Conservation (phyloP, 2,888 invertebrate genomes). For the Harpalus rubripes region DNA sequence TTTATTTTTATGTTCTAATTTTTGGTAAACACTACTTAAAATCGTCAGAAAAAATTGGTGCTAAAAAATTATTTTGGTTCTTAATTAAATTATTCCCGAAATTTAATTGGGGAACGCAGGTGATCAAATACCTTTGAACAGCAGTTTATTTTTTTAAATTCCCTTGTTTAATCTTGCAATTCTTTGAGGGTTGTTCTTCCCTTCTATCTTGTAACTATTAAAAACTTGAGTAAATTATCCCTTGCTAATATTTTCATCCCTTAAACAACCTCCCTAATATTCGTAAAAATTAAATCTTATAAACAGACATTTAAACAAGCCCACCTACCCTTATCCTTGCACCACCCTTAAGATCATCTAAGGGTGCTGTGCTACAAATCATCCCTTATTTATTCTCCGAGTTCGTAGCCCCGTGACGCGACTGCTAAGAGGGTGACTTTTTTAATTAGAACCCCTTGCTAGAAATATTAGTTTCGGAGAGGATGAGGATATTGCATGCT, state of each 20-base stretch:
- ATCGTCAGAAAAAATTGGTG: too few relatives aligned
- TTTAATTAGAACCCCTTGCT: conserved; percentile 70
- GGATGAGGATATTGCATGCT: conserved; percentile 60
- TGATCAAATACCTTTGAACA: too few relatives aligned
- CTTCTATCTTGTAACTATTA: neutral
- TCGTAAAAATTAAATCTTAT: conserved; percentile 56
- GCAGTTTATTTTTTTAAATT: neutral
- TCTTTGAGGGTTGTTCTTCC: conserved; percentile 12
- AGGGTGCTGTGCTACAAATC: conserved; percentile 70
- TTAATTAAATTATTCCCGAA: too few relatives aligned
- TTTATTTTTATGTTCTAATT: too few relatives aligned
- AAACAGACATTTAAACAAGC: conserved; percentile 60
- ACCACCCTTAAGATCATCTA: conserved; percentile 12
- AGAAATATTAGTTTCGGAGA: conserved; percentile 62
- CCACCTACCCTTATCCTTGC: conserved; percentile 22
- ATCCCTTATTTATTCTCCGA: conserved; percentile 70
- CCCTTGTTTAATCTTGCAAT: neutral
- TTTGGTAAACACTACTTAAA: too few relatives aligned
- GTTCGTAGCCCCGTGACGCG: conserved; percentile 66
- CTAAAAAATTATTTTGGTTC: too few relatives aligned
- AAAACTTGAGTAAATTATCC: neutral
- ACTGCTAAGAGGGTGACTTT: conserved; percentile 69
- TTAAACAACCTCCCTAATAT: conserved; percentile 2
- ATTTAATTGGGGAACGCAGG: too few relatives aligned
- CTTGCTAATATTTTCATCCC: conserved; percentile 2